Conservation (phyloP, 2,888 invertebrate genomes). For the Drosophila quinaria region DNA sequence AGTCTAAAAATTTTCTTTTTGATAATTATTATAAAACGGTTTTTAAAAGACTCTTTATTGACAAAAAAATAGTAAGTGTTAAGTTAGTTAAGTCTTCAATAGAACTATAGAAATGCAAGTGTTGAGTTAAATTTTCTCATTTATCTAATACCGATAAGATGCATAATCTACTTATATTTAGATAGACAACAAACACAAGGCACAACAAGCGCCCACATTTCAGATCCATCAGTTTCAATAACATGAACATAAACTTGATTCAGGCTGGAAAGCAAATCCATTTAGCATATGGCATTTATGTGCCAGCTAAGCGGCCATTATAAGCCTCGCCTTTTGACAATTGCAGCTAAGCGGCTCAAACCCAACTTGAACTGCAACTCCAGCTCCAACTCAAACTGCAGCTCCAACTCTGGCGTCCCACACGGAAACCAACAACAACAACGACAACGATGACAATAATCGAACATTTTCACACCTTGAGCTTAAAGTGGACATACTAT, state of each 20-base stretch:
- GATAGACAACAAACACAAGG: conserved; percentile 10
- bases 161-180: conserved; percentile 18
- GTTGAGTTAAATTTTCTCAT: background rate
- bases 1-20: too few species aligned
- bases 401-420: conserved; percentile 34
- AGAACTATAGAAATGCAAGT: background rate
- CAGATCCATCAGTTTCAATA: conserved; percentile 61
- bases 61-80: too few species aligned
- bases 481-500: conserved; percentile 68
- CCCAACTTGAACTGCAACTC: background rate
- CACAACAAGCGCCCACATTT: conserved; percentile 34
- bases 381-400: conserved; percentile 1
- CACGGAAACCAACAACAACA: conserved; percentile 30
- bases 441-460: conserved; percentile 75
- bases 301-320: conserved; percentile 77
- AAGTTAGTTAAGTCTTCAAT: background rate
- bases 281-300: conserved; percentile 76
- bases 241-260: conserved; percentile 49
- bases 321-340: conserved; percentile 69
- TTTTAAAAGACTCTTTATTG: too few species aligned
- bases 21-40: too few species aligned
- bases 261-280: conserved; percentile 58
- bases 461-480: conserved; percentile 83
- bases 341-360: conserved; percentile 72
- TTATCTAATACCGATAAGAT: conserved; percentile 6